These are phyloP conservation scores for Magallana ariakensis DNA, from an alignment of 1,140 invertebrate genomes.

Conservation along the genomic window DNA sequence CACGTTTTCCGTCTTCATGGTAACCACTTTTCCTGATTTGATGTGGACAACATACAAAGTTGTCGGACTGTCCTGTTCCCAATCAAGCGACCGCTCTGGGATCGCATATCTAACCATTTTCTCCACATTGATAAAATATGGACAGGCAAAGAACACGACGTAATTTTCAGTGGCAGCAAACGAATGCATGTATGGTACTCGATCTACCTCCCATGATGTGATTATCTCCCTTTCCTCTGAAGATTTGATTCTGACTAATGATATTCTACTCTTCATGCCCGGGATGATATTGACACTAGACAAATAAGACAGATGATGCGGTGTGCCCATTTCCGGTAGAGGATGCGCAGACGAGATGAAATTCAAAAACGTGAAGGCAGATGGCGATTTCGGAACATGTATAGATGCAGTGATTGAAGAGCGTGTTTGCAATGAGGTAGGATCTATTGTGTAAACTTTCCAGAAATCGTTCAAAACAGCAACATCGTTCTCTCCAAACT, in stretches of 20 bases:
- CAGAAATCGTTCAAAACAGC: slow-evolving; percentile 74
- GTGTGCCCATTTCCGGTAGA: slow-evolving; percentile 69
- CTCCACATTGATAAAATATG: slow-evolving; percentile 69
- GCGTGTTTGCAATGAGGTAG: slow-evolving; percentile 23
- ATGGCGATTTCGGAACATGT: slow-evolving; percentile 60
- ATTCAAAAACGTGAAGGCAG: slow-evolving; percentile 59
- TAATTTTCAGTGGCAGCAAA: slow-evolving; percentile 73
- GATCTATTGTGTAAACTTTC: slow-evolving; percentile 71
- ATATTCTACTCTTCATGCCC: slow-evolving; percentile 61
- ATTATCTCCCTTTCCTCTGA: slow-evolving; percentile 64
- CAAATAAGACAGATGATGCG: slow-evolving; percentile 68
- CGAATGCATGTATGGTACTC: slow-evolving; percentile 76
- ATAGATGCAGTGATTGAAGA: slow-evolving; percentile 67
- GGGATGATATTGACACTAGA: slow-evolving; percentile 68
- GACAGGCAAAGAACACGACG: slow-evolving; percentile 71
- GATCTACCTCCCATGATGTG: slow-evolving; percentile 65
- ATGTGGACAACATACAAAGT: slow-evolving; percentile 69
- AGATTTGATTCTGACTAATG: slow-evolving; percentile 68
- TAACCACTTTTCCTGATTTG: slow-evolving; percentile 61
- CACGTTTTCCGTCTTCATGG: slow-evolving; percentile 63
- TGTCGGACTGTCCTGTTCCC: slow-evolving; percentile 64
- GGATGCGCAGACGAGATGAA: slow-evolving; percentile 74
- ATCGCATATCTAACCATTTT: slow-evolving; percentile 68
- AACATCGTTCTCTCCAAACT: slow-evolving; percentile 53
- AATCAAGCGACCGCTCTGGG: slow-evolving; percentile 70